Conservation (phyloP, 2,113 vertebrate genomes). For the Psittacula cyanocephala region DNA sequence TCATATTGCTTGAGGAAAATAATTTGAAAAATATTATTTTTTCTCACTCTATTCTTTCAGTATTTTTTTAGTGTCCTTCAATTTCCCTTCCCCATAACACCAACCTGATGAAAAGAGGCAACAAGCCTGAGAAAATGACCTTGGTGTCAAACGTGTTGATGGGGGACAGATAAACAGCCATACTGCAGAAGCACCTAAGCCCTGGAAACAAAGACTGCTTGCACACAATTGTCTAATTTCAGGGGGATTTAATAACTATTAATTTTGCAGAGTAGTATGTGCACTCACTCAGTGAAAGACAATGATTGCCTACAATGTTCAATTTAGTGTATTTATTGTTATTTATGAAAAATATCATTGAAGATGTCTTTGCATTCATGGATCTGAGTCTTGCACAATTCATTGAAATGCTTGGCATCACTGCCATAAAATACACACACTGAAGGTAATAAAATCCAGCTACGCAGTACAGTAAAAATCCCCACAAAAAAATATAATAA, state of each 20-base stretch:
- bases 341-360: not conserved
- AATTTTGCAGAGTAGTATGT: not conserved
- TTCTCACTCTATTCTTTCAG: not conserved
- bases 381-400: not conserved
- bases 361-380: not conserved
- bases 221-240: not conserved
- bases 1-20: not conserved
- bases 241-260: not conserved
- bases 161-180: not conserved
- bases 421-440: conserved; percentile 41
- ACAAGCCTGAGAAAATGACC: not conserved
- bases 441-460: conserved; percentile 46
- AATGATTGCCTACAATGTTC: not conserved
- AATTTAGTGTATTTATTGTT: not conserved
- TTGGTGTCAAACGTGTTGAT: not conserved
- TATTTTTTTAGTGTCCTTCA: not conserved
- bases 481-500: conserved; percentile 53
- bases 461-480: conserved; percentile 47
- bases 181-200: not conserved
- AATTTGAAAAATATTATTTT: not conserved
- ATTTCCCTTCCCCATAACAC: not conserved
- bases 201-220: not conserved
- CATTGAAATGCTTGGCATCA: conserved; percentile 52
- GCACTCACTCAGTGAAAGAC: not conserved
- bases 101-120: not conserved